Evolutionary conservation across 2,888 invertebrate genomes (phyloP).

Genomic region (Pachliopta kotzebuea): DNA sequence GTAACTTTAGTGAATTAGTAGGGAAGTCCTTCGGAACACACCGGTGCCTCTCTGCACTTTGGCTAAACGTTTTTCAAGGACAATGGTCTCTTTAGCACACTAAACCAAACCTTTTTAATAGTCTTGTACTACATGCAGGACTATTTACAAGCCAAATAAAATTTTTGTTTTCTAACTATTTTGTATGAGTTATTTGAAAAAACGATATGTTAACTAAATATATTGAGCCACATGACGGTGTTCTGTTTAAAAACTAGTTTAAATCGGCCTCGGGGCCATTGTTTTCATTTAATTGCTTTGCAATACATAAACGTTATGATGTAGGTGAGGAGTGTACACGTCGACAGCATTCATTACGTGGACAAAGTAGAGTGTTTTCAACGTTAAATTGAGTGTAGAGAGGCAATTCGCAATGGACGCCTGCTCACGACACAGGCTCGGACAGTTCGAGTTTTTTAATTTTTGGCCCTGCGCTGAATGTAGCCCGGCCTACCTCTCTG

Average conservation of each 20-base stretch:
- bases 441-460: constrained; percentile 66
- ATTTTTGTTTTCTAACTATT: neutral
- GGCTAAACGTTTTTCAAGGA: too few relatives aligned
- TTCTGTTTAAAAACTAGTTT: constrained; percentile 7
- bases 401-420: constrained; percentile 67
- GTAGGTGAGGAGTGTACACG: constrained; percentile 42
- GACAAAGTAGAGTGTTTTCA: constrained; percentile 75
- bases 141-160: too few relatives aligned
- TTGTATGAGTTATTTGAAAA: neutral
- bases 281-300: constrained; percentile 18
- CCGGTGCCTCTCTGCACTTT: too few relatives aligned
- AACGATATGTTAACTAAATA: neutral
- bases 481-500: constrained; percentile 38
- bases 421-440: constrained; percentile 67
- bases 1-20: too few relatives aligned
- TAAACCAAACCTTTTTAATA: too few relatives aligned
- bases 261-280: constrained; percentile 8
- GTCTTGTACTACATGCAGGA: too few relatives aligned
- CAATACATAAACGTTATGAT: constrained; percentile 47
- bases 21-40: too few relatives aligned
- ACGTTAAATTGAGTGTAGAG: constrained; percentile 75
- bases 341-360: constrained; percentile 62
- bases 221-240: neutral
- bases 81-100: too few relatives aligned
- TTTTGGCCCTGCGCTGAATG: constrained; percentile 55